Percentiles rank a stretch among this genome's conserved stretches.
Conservation (phyloP, 2,888 invertebrate species). For the Pheosia tremula region DNA sequence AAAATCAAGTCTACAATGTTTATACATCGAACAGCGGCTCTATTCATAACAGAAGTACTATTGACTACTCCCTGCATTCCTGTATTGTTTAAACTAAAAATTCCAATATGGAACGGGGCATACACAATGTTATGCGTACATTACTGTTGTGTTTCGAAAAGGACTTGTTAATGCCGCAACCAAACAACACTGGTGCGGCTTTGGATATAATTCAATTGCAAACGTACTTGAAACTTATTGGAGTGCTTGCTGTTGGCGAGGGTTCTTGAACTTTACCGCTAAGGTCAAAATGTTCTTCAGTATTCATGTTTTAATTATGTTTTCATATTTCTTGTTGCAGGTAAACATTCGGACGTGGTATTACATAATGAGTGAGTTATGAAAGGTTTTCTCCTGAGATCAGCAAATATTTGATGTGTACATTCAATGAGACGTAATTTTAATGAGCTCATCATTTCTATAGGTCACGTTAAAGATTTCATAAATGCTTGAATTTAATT, state of each 20-base stretch:
- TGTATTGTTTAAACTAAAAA: conserved; percentile 64
- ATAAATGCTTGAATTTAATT: background rate
- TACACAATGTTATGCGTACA: conserved; percentile 49
- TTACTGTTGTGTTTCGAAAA: conserved; percentile 48
- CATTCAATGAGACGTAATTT: conserved; percentile 3
- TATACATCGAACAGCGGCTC: conserved; percentile 27
- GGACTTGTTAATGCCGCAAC: conserved; percentile 47
- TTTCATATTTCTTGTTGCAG: conserved; percentile 52
- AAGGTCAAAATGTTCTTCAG: conserved; percentile 40
- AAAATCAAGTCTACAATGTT: conserved; percentile 21
- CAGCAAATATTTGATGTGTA: background rate
- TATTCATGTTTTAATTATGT: conserved; percentile 42
- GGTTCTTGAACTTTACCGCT: conserved; percentile 47
- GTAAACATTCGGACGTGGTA: conserved; percentile 40
- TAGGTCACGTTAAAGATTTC: background rate
- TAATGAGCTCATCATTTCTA: conserved; percentile 2
- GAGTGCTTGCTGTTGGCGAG: conserved; percentile 25
- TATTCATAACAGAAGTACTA: conserved; percentile 35
- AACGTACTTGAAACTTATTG: conserved; percentile 33
- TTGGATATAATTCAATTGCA: conserved; percentile 48
- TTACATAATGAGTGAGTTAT: conserved; percentile 28
- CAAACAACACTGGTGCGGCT: conserved; percentile 50
- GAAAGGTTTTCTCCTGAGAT: conserved; percentile 14
- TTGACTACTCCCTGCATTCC: conserved; percentile 33
- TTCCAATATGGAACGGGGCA: conserved; percentile 48